Conservation (phyloP, 2,113 vertebrate genomes). For the Bubo bubo region DNA sequence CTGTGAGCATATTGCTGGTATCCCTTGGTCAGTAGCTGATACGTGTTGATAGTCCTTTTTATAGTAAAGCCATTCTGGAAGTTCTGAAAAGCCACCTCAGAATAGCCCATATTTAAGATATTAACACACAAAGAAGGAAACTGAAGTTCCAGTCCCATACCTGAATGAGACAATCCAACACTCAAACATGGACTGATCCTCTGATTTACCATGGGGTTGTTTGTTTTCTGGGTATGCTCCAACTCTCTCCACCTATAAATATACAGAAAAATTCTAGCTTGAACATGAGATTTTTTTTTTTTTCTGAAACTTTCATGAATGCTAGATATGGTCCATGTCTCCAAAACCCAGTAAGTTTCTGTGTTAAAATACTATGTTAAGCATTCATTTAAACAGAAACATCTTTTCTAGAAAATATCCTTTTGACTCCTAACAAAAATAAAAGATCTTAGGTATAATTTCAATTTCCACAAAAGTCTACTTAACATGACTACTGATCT, state of each 20-base stretch:
- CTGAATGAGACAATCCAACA: neutral
- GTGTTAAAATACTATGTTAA: neutral
- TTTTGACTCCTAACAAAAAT: neutral
- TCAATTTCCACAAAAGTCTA: neutral
- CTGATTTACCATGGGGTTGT: neutral
- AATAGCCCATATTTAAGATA: neutral
- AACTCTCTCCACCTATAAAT: neutral
- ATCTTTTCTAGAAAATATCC: neutral
- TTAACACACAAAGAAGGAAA: neutral
- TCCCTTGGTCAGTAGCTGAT: neutral
- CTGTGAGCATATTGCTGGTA: neutral
- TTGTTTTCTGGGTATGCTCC: neutral
- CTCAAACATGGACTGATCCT: rapidly evolving
- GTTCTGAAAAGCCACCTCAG: neutral
- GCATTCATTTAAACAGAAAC: neutral
- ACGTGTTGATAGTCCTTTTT: neutral
- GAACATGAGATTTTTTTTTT: neutral
- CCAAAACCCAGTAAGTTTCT: neutral
- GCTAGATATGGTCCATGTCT: neutral
- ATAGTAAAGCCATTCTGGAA: neutral
- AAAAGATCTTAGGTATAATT: neutral
- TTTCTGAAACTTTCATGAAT: neutral
- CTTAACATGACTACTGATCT: rapidly evolving
- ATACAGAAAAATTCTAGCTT: neutral
- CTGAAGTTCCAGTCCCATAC: neutral